Evolutionary conservation across 2,113 vertebrate species (phyloP).

Genomic region (Heteronetta atricapilla): DNA sequence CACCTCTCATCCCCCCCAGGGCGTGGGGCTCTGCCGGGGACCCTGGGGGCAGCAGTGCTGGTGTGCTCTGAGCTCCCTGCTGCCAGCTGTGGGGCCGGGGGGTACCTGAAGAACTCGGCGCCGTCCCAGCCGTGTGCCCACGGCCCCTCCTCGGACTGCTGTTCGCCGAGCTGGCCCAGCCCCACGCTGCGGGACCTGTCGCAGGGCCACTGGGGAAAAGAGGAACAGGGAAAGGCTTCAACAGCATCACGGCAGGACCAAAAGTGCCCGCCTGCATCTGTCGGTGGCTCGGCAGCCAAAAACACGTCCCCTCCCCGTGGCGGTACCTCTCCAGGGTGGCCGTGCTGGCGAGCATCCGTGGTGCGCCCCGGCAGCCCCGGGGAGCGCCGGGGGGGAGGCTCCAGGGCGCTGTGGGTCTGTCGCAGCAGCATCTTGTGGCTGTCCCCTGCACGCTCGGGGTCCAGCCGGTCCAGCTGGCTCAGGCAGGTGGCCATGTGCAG

Average conservation of each 20-base stretch:
- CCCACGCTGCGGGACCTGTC: slow-evolving; percentile 4
- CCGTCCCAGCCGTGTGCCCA: slow-evolving; percentile 74
- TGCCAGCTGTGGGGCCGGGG: neutral
- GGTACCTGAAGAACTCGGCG: slow-evolving; percentile 80
- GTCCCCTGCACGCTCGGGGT: neutral
- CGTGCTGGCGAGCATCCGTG: rapidly evolving
- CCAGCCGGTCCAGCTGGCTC: slow-evolving; percentile 77
- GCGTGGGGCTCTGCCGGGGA: neutral
- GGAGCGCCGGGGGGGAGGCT: neutral
- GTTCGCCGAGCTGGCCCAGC: slow-evolving; percentile 65
- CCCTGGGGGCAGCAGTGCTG: neutral
- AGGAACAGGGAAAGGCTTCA: neutral
- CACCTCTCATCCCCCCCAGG: neutral
- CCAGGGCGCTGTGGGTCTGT: neutral
- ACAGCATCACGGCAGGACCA: neutral
- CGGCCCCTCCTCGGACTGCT: slow-evolving; percentile 69
- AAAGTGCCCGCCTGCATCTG: rapidly evolving
- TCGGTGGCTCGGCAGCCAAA: neutral
- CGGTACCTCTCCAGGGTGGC: neutral
- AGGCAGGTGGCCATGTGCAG: slow-evolving; percentile 78
- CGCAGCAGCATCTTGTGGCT: neutral
- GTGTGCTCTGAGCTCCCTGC: rapidly evolving
- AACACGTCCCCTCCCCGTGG: neutral
- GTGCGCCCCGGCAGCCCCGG: neutral
- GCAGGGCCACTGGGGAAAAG: neutral